Evolutionary conservation across 2,888 invertebrate species (phyloP), one percentile per base, ranked within the genome.

Genomic region (Agapostemon virescens): DNA sequence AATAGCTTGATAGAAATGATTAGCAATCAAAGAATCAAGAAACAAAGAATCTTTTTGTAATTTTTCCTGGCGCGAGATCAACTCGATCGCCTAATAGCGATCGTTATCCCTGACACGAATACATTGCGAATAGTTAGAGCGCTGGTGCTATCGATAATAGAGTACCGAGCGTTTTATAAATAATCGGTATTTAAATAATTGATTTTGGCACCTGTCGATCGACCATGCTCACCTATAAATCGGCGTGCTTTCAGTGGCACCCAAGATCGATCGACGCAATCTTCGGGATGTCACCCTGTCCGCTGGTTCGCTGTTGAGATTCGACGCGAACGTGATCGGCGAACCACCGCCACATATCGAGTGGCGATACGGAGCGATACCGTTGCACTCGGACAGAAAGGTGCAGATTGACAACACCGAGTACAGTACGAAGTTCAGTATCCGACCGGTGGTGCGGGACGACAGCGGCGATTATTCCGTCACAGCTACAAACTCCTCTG

Each of bases 331-430:
- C 82, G 97, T 99, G 76, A 96, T 96, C 90, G 99, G 99, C 77
- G 98, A 99, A 91, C 99, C 99, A 1, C 96, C 98, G 75, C 99
- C 99, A 68, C 96, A 96, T 79, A 97, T 98, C 33, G 97, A 97
- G 90, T 99, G 99, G 99, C 96, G 97, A 89, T 96, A 96, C 91
- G 96, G 97, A 86, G 97, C 97, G 87, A 96, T 96, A 92, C 96
- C 96, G 23, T 93, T 98, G 69, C 95, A 94, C 89, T 93, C 93
- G 20, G 93, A 93, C 15, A 97, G 97, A 91, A 96, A 96, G 76
- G 95, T 96, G 1, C 95, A 95, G 75, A 96, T 98, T 90, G 97
- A 97, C 90, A 97, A 96, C 87, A 95, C 96, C 0, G 97, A 98
- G 77, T 98, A 98, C 93, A 97, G 96, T 93, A 97, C 97, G 0